Evolutionary conservation across 1,140 invertebrate genomes (phyloP).

Genomic region (Drosophila kepulauana): DNA sequence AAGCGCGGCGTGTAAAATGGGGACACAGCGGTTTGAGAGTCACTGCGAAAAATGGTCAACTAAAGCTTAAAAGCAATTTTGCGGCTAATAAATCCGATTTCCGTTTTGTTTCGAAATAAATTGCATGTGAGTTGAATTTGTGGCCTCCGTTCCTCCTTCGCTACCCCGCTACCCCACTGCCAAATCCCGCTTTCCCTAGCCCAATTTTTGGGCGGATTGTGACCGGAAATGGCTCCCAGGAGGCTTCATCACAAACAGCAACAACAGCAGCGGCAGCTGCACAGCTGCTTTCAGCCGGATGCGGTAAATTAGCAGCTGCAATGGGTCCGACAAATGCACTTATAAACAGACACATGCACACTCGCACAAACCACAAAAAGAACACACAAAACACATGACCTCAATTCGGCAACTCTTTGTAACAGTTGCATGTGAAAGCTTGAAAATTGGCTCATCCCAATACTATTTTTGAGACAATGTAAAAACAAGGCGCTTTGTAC

Average conservation of each 20-base stretch:
- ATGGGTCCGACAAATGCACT: conserved; percentile 36
- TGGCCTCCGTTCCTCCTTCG: background rate
- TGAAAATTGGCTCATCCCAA: no score
- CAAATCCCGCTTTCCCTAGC: background rate
- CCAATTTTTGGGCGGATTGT: conserved; percentile 1
- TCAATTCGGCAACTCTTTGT: conserved; percentile 11
- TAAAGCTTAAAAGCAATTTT: conserved; percentile 82
- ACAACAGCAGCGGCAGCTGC: conserved; percentile 33
- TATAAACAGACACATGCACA: conserved; percentile 5
- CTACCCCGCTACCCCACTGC: no score
- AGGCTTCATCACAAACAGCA: conserved; percentile 32
- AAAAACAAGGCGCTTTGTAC: no score
- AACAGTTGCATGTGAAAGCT: background rate
- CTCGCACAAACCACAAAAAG: conserved; percentile 19
- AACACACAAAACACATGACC: conserved; percentile 45
- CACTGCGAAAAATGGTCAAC: conserved; percentile 49
- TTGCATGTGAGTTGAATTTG: conserved; percentile 53
- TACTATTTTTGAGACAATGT: no score
- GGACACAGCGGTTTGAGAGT: conserved; percentile 51
- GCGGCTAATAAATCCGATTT: conserved; percentile 85
- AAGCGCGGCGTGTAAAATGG: background rate
- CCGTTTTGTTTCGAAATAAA: conserved; percentile 82
- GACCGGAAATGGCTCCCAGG: conserved; percentile 65
- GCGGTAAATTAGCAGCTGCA: conserved; percentile 74
- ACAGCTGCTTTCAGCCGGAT: conserved; percentile 59